Base-by-base conservation (phyloP, 2,113 vertebrate genomes). In the Strix aluco region DNA sequence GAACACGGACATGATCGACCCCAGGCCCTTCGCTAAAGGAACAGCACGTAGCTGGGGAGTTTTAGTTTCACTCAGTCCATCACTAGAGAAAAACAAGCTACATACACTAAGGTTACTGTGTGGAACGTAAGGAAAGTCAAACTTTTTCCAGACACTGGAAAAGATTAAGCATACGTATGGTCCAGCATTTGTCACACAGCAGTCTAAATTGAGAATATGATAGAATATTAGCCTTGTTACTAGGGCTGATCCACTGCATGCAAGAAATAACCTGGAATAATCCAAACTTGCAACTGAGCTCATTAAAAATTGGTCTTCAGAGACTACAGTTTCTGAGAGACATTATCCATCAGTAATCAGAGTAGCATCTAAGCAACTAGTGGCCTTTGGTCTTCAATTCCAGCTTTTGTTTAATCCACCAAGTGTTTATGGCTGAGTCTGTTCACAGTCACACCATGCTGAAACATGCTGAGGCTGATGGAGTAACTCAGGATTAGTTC, bases 181-280 rank as follows among this genome's bases (percentile, higher is more conserved):
- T 30, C 58, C 86, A 17, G 86, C 38, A 72, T 87, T 88, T 84
- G 82, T 90, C 95, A 88, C 86, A 71, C 74, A 81, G 74, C 74
- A 77, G 47, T 61, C 80, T 93, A 51, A 72, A 67, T 19, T 57
- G 80, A 90, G 88, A 61, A 36, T 62, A 46, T 30, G 73, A 66
- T 77, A 81, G 80, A 93, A 57, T 91, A 88, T 91, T 72, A 46
- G 26, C 46, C 73, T 65, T 61, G 57, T 62, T 81, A 30, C 57
- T 42, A 29, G 47, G 29, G 22, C 62, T 38, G 57, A 66, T 75
- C 78, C 17, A 22, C 26, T 23, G 62, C 83, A 44, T 1, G 1
- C 22, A 34, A 90, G 46, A 32, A 90, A 80, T 66, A 81, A 77
- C 57, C 34, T 46, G 52, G 34, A 67, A 62, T 75, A 44, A 52